phyloP scores from a whole-genome alignment of 2,888 invertebrate genomes.

The Apoda limacodes region DNA sequence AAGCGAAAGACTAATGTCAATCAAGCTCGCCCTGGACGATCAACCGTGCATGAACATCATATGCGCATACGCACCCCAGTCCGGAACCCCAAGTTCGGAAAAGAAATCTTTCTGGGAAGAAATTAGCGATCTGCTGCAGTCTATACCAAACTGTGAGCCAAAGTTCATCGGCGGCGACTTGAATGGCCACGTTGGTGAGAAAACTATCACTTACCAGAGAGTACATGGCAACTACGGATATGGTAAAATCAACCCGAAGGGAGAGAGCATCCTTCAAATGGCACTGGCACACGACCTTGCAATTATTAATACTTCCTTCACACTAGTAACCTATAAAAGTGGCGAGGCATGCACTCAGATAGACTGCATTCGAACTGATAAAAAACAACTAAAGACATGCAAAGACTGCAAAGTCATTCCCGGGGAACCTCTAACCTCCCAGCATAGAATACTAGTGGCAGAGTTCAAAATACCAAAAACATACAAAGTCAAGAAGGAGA shows the following conservation, averaged over 20 bases:
- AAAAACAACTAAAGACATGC: neutral
- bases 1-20: constrained; percentile 2
- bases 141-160: constrained; percentile 3
- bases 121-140: constrained; percentile 1
- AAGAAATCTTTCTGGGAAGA: constrained; percentile 4
- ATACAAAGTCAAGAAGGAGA: neutral
- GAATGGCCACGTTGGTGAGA: constrained; percentile 6
- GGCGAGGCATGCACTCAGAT: constrained; percentile 8
- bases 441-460: constrained; percentile 16
- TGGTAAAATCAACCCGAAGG: constrained; percentile 3
- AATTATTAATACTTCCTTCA: constrained; percentile 12
- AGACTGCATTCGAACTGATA: constrained; percentile 11
- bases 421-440: constrained; percentile 13
- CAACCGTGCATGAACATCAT: constrained; percentile 4
- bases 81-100: neutral
- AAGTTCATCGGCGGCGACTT: constrained; percentile 4
- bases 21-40: too few species aligned
- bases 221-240: constrained; percentile 5
- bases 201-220: too few species aligned
- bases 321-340: constrained; percentile 14
- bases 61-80: constrained; percentile 7
- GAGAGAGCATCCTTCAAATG: constrained; percentile 4
- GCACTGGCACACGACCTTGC: constrained; percentile 3
- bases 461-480: constrained; percentile 15
- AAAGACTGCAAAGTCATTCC: constrained; percentile 19